Evolutionary conservation across 2,888 invertebrate species (phyloP), one percentile per base, ranked within the genome.

Genomic region (Drosophila setosimentum): DNA sequence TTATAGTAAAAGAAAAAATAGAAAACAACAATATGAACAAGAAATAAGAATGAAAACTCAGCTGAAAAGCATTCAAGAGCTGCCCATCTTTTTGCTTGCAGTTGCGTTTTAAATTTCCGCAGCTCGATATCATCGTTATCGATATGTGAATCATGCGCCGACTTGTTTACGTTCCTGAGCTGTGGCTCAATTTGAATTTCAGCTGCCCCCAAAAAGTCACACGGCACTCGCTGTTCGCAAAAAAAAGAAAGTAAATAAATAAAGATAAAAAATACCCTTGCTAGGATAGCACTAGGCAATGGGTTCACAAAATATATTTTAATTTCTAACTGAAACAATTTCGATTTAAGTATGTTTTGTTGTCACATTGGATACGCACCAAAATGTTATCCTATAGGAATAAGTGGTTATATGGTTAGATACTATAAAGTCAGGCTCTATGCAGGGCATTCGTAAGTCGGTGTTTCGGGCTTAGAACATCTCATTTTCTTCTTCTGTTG

Each of bases 61-160:
- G 85, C 83, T 61, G 18, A 69, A 67, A 55, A 59, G 27, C 32
- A 30, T 37, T 60, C 21, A 37, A 35, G n/a, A 8, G 13, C n/a
- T 45, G 24, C 27, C n/a, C 57, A 58, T 35, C 53, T 37, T 59
- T 59, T 35, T 50, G 45, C 50, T 60, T 73, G 50, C 45, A 71
- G 53, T 49, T 63, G 71, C 70, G 63, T 68, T 73, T 59, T 27
- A 50, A 40, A 51, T 35, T 50, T 59, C 18, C 24, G n/a, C 33
- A 16, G 21, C 29, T 55, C 33, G 66, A 45, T 70, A 75, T 76
- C 65, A 70, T 75, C 65, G 76, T 61, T 77, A 76, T 71, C 67
- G 78, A 64, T 76, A 70, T 62, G 60, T 55, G 60, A 69, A 65
- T 75, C 62, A 71, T 65, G 72, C 71, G 72, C 72, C 51, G 64